phyloP scores from a whole-genome alignment of 1,140 invertebrate genomes.

The Leptonema lineaticorne region DNA sequence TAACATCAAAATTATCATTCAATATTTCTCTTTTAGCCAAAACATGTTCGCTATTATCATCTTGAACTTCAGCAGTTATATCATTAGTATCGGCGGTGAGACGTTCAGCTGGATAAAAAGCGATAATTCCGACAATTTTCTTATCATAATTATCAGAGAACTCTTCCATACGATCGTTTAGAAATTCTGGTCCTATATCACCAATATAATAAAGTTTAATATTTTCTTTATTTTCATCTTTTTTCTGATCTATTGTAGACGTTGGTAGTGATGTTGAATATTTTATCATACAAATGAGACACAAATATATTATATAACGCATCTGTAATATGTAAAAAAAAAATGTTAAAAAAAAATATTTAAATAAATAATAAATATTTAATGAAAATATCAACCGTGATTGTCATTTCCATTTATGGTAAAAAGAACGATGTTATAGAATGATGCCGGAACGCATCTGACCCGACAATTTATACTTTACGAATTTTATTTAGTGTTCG shows the following conservation, averaged over 20 bases:
- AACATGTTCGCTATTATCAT: not conserved
- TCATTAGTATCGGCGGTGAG: not conserved
- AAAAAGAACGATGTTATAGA: not conserved
- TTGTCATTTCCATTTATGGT: not conserved
- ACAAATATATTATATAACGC: not conserved
- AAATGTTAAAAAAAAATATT: not conserved
- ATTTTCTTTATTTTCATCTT: not conserved
- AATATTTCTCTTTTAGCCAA: conserved; percentile 8
- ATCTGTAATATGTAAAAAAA: not conserved
- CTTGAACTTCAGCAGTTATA: not conserved
- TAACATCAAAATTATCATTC: not conserved
- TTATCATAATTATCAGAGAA: not conserved
- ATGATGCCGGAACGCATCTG: not conserved
- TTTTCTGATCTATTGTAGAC: not conserved
- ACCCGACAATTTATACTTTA: not conserved
- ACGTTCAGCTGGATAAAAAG: not conserved
- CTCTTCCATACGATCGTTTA: not conserved
- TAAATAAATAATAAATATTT: too few species aligned
- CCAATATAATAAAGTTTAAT: not conserved
- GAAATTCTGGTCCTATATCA: not conserved
- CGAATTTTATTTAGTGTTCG: not conserved
- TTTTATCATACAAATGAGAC: not conserved
- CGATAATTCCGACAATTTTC: not conserved
- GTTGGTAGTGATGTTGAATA: not conserved
- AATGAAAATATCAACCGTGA: not conserved